phyloP scores from a whole-genome alignment of 2,888 invertebrate species.

The Phymatocera aterrima region DNA sequence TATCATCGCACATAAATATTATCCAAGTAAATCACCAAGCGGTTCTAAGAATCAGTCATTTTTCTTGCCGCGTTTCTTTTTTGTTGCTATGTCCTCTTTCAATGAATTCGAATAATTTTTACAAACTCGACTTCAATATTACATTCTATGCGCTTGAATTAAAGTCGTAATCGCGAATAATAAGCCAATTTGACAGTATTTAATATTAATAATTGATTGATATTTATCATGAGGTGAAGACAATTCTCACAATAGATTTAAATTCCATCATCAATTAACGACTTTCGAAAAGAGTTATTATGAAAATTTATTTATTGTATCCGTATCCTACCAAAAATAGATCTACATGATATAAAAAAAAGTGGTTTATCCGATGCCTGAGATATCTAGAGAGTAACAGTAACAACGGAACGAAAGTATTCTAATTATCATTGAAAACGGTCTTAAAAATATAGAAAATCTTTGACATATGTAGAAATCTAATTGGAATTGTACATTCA shows the following conservation, averaged over 20 bases:
- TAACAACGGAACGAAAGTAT: neutral
- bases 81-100: too few species aligned
- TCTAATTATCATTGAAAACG: neutral
- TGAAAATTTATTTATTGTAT: neutral
- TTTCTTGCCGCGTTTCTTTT: too few species aligned
- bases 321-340: neutral
- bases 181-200: neutral
- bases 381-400: neutral
- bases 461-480: neutral
- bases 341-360: neutral
- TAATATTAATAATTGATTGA: neutral
- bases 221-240: too few species aligned
- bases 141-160: neutral
- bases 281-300: neutral
- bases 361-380: neutral
- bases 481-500: neutral
- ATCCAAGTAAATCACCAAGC: neutral
- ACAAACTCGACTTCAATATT: neutral
- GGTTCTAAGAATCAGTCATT: too few species aligned
- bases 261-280: too few species aligned
- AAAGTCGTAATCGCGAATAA: neutral
- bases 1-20: neutral
- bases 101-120: too few species aligned
- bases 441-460: slow-evolving; percentile 3
- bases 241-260: too few species aligned